Conservation (phyloP, 2,113 vertebrate genomes). For the Cromileptes altivelis region DNA sequence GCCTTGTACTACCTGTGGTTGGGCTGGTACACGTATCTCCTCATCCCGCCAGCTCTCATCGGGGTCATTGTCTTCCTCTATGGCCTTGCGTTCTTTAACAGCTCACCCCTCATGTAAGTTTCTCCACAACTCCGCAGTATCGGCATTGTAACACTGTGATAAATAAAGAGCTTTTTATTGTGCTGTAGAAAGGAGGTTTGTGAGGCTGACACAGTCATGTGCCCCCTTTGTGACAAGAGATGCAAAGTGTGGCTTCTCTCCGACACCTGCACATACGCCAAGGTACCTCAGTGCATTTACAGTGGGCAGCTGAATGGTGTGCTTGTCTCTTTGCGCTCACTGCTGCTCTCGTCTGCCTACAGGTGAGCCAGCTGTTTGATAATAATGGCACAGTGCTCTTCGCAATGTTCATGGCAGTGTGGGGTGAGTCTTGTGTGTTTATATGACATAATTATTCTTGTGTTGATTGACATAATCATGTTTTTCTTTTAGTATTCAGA, state of each 20-base stretch:
- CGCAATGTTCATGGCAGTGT: conserved; percentile 95
- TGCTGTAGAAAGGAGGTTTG: conserved; percentile 93
- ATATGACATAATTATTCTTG: not conserved
- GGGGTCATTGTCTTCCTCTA: conserved; percentile 88
- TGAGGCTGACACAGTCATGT: conserved; percentile 88
- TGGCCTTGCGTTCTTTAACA: conserved; percentile 86
- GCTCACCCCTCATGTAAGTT: conserved; percentile 93
- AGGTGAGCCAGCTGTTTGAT: conserved; percentile 95
- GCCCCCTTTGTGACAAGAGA: conserved; percentile 90
- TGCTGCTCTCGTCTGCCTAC: conserved; percentile 19
- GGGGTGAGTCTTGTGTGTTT: conserved; percentile 88
- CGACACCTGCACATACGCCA: conserved; percentile 92
- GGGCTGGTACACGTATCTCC: conserved; percentile 94
- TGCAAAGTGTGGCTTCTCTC: conserved; percentile 90
- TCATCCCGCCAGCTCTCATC: conserved; percentile 82
- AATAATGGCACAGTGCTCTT: conserved; percentile 93
- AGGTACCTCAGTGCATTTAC: conserved; percentile 80
- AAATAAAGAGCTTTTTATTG: conserved; percentile 48
- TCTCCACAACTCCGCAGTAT: conserved; percentile 70
- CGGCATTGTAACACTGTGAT: conserved; percentile 40
- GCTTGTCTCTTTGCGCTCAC: not conserved
- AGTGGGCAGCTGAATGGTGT: not conserved
- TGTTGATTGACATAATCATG: not conserved
- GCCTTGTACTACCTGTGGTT: conserved; percentile 96
- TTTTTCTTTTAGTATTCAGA: not conserved